These are phyloP conservation scores for Stegostoma tigrinum DNA, from an alignment of 2,113 vertebrate genomes.

Conservation along the genomic window DNA sequence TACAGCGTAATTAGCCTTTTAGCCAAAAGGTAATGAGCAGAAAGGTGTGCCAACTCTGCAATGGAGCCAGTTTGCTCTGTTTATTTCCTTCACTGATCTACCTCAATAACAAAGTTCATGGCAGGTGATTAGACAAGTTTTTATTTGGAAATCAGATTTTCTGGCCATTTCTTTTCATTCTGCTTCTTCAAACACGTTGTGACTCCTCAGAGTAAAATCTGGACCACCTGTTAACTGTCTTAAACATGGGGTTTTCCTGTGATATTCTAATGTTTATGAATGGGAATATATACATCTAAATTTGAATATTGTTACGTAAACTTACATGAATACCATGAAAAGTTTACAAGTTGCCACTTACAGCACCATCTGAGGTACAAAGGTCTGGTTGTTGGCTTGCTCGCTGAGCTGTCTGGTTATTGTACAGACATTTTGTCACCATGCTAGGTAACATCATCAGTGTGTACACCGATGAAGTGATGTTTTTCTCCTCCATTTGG, in stretches of 20 bases:
- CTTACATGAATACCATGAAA: too few species aligned
- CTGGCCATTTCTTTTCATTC: not conserved
- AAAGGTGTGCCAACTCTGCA: not conserved
- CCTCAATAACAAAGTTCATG: not conserved
- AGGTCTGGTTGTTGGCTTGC: too few species aligned
- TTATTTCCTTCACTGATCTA: not conserved
- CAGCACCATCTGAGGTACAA: too few species aligned
- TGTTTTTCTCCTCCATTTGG: too few species aligned
- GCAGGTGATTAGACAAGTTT: too few species aligned
- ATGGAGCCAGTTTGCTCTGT: not conserved
- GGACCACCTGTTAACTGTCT: not conserved
- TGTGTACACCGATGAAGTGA: too few species aligned
- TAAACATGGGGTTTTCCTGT: not conserved
- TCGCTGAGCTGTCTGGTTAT: too few species aligned
- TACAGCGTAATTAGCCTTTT: not conserved
- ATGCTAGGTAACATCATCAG: too few species aligned
- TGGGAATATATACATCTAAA: not conserved
- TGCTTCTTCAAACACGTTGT: not conserved
- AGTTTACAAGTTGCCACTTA: too few species aligned
- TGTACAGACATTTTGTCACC: too few species aligned
- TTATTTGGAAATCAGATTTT: not conserved
- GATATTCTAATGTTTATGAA: not conserved
- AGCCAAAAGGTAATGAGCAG: not conserved
- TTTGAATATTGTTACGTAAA: too few species aligned
- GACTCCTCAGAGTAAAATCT: not conserved